Conservation (phyloP, 1,140 invertebrate species). For the Habropoda laboriosa region DNA sequence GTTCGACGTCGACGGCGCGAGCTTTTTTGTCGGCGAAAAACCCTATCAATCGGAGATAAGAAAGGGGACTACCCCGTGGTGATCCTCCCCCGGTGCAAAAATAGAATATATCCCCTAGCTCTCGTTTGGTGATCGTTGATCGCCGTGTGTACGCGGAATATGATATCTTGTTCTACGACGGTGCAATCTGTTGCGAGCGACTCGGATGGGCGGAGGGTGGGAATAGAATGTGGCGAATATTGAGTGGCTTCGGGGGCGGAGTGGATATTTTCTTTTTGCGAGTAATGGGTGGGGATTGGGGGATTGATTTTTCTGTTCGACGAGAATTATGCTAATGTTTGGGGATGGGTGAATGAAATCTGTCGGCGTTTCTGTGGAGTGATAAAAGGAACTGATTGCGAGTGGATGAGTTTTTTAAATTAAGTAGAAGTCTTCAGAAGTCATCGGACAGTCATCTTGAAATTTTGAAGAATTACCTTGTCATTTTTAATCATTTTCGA, state of each 20-base stretch:
- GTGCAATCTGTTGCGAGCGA: constrained; percentile 18
- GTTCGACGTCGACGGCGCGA: constrained; percentile 31
- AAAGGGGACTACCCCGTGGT: constrained; percentile 19
- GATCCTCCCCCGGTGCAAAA: neutral
- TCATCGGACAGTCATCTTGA: no score
- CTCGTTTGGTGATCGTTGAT: neutral
- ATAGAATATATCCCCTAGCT: constrained; percentile 22
- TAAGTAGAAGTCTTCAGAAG: no score
- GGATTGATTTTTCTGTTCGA: neutral
- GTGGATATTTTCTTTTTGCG: no score
- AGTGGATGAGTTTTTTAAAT: no score
- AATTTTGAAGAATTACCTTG: no score
- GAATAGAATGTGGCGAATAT: neutral
- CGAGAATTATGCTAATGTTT: neutral
- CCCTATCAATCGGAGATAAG: constrained; percentile 62
- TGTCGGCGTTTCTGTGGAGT: no score
- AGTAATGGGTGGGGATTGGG: neutral
- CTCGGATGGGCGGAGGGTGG: neutral
- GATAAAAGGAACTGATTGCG: no score
- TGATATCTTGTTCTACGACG: constrained; percentile 29
- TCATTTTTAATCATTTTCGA: no score
- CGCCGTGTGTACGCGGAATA: constrained; percentile 5
- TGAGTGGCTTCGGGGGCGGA: neutral
- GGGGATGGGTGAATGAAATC: no score
- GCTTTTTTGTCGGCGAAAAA: constrained; percentile 59